Evolutionary conservation across 2,888 invertebrate species (phyloP), one percentile per base, ranked within the genome.

Genomic region (Trichogramma evanescens): DNA sequence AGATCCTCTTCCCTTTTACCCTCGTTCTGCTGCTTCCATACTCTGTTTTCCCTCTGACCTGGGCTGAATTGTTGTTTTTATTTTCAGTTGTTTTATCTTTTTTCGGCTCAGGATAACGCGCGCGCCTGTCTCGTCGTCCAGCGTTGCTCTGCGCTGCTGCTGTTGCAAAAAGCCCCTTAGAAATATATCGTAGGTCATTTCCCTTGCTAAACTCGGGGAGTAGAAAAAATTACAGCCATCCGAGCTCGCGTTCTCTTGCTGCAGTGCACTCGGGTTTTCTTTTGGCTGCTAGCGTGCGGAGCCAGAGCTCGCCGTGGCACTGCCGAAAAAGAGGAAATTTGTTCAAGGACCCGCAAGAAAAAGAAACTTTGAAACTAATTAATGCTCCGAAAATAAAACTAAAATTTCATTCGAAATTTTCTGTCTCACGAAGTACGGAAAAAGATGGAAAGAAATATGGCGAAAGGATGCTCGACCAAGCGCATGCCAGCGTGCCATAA

Each of bases 151-250:
- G 26, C 26, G 26, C 26, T 26, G 26, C 26, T 26, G 26, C 26
- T 26, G 26, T 26, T 26, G 26, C 67, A 73, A 72, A 74, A 74
- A 71, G 69, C 72, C 73, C 74, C 73, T 75, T 74, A 74, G 73
- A 75, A 75, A 74, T 74, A 75, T 75, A 75, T 75, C 75, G 74
- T 73, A 74, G 74, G 74, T 74, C 72, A 75, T 75, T 75, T 75
- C 74, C 74, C 74, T 75, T 74, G 74, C 74, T 75, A 74, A 75
- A 74, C 70, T 74, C 70, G 70, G 67, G 69, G 66, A 67, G 67
- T 67, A 67, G 70, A 72, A 71, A 72, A 72, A 72, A 69, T 66
- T 66, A 66, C 68, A 58, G 62, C 60, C 65, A 65, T 69, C 65
- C 65, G 48, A 49, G 8, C 41, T 46, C 9, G 4, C 6, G 26